Conservation (phyloP, 2,888 invertebrate species). For the Brassicogethes aeneus region DNA sequence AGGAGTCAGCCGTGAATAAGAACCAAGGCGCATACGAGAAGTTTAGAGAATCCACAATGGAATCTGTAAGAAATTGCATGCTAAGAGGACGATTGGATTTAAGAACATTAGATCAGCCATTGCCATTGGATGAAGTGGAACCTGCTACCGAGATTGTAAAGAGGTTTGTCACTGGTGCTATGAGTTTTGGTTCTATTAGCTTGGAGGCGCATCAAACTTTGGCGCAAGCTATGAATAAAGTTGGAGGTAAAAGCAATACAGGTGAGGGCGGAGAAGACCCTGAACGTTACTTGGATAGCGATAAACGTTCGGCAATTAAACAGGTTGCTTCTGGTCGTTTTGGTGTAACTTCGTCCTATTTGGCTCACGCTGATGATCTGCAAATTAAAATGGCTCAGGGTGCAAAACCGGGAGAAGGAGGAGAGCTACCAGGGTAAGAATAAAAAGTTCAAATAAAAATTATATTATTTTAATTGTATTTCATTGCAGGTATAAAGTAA, state of each 20-base stretch:
- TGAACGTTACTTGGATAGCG: conserved; percentile 64
- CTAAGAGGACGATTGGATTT: conserved; percentile 90
- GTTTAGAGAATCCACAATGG: conserved; percentile 77
- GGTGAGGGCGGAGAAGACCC: conserved; percentile 93
- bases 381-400: conserved; percentile 99
- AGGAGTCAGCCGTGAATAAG: conserved; percentile 83
- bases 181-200: conserved; percentile 68
- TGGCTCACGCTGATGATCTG: conserved; percentile 95
- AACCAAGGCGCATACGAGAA: conserved; percentile 76
- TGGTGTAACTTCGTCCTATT: conserved; percentile 94
- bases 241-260: conserved; percentile 97
- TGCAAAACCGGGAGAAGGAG: conserved; percentile 98
- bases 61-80: conserved; percentile 78
- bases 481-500: conserved; percentile 60
- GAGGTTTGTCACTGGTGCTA: conserved; percentile 74
- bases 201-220: conserved; percentile 92
- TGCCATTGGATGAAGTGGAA: conserved; percentile 85
- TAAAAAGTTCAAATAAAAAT: neutral
- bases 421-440: conserved; percentile 78
- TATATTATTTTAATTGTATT: conserved; percentile 3
- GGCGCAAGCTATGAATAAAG: conserved; percentile 91
- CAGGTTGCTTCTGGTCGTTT: conserved; percentile 98
- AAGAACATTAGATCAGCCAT: conserved; percentile 63
- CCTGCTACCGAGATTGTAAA: conserved; percentile 92
- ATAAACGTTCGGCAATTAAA: conserved; percentile 90